Percentiles rank a stretch among this genome's conserved stretches.
Conservation (phyloP, 2,113 vertebrate genomes). For the Chionodraco myersi region DNA sequence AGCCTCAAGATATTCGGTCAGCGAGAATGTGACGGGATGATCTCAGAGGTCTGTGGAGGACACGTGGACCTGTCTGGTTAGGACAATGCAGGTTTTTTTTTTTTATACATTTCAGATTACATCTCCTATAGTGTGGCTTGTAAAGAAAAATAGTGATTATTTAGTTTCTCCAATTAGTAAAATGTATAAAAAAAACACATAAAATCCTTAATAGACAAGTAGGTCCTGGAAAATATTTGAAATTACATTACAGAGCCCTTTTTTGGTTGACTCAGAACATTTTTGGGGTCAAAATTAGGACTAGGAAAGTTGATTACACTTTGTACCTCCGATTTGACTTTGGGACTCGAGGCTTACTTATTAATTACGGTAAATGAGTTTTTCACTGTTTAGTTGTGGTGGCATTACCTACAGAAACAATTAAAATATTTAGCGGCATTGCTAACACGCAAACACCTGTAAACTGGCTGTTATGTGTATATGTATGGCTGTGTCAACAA, state of each 20-base stretch:
- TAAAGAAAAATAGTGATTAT: not conserved
- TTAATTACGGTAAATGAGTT: not conserved
- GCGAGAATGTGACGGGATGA: constrained; percentile 18
- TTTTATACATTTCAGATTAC: not conserved
- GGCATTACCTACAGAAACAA: not conserved
- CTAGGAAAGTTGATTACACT: not conserved
- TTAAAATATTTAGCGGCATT: not conserved
- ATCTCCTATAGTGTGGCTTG: not conserved
- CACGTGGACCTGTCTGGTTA: not conserved
- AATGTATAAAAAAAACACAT: not conserved
- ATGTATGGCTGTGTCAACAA: not conserved
- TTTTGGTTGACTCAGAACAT: too few relatives aligned
- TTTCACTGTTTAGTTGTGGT: not conserved
- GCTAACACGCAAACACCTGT: not conserved
- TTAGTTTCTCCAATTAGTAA: not conserved
- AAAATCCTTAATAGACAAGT: not conserved
- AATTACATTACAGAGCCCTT: too few relatives aligned
- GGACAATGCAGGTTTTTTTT: not conserved
- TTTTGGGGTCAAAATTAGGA: not conserved
- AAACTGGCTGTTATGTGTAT: not conserved
- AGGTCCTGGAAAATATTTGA: too few relatives aligned
- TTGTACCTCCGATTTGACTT: not conserved
- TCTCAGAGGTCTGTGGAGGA: constrained; percentile 1
- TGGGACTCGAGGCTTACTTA: not conserved
- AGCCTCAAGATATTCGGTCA: constrained; percentile 33